Percentiles rank a stretch among this genome's conserved stretches.
Conservation (phyloP, 2,888 invertebrate species). For the Endomychus coccineus region DNA sequence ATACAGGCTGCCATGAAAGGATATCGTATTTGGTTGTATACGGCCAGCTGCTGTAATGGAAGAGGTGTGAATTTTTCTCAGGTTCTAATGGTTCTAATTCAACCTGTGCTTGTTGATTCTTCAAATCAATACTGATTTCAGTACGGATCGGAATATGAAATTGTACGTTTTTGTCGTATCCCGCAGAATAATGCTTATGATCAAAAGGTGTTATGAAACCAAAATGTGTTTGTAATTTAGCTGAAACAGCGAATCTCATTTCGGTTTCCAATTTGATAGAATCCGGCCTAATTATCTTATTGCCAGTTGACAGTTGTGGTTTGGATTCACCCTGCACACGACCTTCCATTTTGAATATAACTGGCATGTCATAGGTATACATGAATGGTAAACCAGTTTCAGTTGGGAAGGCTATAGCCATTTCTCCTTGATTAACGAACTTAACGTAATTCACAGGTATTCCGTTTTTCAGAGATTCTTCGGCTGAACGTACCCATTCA, state of each 20-base stretch:
- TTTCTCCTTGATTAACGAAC: constrained; percentile 50
- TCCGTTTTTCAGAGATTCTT: constrained; percentile 44
- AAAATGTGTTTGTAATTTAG: constrained; percentile 52
- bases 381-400: constrained; percentile 63
- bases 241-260: constrained; percentile 47
- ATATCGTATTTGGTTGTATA: constrained; percentile 55
- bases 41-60: constrained; percentile 57
- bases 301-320: constrained; percentile 32
- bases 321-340: constrained; percentile 45
- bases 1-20: constrained; percentile 47
- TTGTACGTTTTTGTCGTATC: constrained; percentile 54
- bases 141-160: constrained; percentile 49
- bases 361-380: constrained; percentile 54
- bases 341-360: constrained; percentile 48
- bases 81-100: constrained; percentile 47
- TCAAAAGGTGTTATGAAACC: constrained; percentile 61
- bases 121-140: constrained; percentile 45
- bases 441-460: constrained; percentile 53
- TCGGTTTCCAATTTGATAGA: constrained; percentile 44
- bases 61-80: constrained; percentile 47
- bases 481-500: constrained; percentile 38
- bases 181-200: constrained; percentile 50
- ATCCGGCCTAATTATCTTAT: constrained; percentile 34
- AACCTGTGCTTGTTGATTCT: constrained; percentile 44
- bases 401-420: constrained; percentile 61